A percentile compares a stretch with the other conserved stretches of the same genome.
These are phyloP conservation scores for Urosaurus nigricauda DNA, from an alignment of 2,797 vertebrate species.

Conservation along the genomic window DNA sequence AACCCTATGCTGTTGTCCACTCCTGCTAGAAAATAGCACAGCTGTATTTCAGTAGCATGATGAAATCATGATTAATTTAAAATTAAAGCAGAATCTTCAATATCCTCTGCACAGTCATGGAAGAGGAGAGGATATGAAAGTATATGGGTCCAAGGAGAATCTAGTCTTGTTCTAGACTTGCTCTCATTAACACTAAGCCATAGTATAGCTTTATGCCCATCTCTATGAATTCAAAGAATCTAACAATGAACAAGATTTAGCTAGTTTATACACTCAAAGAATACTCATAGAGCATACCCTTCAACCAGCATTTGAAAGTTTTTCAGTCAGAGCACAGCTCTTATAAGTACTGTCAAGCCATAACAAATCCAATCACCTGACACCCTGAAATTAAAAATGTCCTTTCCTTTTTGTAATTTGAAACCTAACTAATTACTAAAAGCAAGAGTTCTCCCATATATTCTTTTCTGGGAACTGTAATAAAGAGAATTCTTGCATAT, in stretches of 20 bases:
- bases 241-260: background rate
- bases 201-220: background rate
- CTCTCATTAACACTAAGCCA: background rate
- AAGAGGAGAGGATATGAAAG: background rate
- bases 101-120: background rate
- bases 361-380: conserved; percentile 11
- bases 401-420: conserved; percentile 1
- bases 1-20: no score
- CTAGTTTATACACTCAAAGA: conserved; percentile 2
- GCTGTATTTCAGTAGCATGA: no score
- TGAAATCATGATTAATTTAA: background rate
- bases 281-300: fast-evolving
- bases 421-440: background rate
- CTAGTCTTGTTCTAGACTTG: background rate
- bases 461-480: conserved; percentile 35
- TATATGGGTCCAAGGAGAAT: background rate
- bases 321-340: conserved; percentile 19
- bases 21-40: no score
- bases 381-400: conserved; percentile 45
- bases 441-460: conserved; percentile 1
- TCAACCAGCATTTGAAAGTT: conserved; percentile 6
- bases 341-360: background rate
- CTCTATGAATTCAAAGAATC: background rate
- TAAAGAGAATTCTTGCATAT: conserved; percentile 32
- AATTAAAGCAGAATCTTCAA: background rate